Evolutionary conservation across 2,797 vertebrate genomes (phyloP).

Genomic region (Microhierax caerulescens): DNA sequence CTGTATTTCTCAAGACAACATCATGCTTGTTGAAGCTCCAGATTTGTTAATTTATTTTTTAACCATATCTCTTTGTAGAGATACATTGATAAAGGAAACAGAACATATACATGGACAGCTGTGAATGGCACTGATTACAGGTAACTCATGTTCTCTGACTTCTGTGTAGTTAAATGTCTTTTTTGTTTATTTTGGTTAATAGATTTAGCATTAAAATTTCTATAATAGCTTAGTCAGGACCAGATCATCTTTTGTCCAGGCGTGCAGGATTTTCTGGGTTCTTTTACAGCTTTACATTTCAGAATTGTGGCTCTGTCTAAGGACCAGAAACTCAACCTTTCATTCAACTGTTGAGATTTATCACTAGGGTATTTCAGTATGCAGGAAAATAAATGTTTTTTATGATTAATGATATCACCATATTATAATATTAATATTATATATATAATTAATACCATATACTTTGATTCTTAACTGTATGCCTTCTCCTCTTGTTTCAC

Average conservation of each 20-base stretch:
- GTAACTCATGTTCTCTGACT: constrained; percentile 66
- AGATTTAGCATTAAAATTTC: background rate
- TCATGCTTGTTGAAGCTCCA: background rate
- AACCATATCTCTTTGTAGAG: constrained; percentile 79
- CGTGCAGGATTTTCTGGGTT: background rate
- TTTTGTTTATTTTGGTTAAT: background rate
- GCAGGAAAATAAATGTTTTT: background rate
- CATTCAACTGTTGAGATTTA: background rate
- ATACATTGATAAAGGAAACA: constrained; percentile 93
- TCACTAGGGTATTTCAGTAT: background rate
- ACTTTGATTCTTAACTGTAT: background rate
- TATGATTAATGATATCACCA: background rate
- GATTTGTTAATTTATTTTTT: background rate
- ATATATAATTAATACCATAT: no score
- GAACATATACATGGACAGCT: constrained; percentile 94
- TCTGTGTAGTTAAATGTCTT: background rate
- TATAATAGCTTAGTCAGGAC: background rate
- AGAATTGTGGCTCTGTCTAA: background rate
- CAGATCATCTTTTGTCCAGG: background rate
- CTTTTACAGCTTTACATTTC: background rate
- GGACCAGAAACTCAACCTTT: background rate
- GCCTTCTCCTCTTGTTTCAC: background rate
- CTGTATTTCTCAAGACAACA: background rate
- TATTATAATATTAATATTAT: no score
- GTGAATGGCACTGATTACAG: constrained; percentile 99